Evolutionary conservation across 2,797 vertebrate species (phyloP), one percentile per base, ranked within the genome.

Genomic region (Clarias laeviceps): DNA sequence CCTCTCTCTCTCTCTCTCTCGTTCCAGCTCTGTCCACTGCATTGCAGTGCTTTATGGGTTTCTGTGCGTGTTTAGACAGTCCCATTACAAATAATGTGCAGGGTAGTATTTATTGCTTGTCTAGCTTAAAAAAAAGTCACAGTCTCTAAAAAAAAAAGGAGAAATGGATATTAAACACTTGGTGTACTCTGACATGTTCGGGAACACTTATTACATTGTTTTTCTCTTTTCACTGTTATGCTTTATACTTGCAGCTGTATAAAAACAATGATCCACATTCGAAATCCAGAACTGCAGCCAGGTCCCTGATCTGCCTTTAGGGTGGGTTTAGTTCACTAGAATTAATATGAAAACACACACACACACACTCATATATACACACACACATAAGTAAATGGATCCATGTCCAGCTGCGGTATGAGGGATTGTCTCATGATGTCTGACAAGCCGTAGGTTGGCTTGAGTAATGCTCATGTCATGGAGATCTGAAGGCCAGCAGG

Each of bases 31-130:
- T 66, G 50, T 83, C 62, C 82, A 85, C 87, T 88, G 87, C 87
- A 90, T 85, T 90, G 88, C 88, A 89, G 90, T 74, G 82, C 56
- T 82, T 64, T 85, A 62, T 37, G 72, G 64, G 37, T 18, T 82
- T 80, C 32, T 68, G 40, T 37, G 5, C 54, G 7, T 56, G 24
- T 62, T 59, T 4, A 34, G 14, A 17, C 59, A 17, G 50, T 78
- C 57, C 73, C 50, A 69, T 70, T 14, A 57, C 32, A 45, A 24
- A 22, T 40, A 66, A 84, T 1, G 1, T 24, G 11, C n/a, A 59
- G 56, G 54, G 59, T 24, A 57, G 73, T 2, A 32, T 12, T 76
- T 29, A 57, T 20, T 76, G n/a, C n/a, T 29, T 29, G 14, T n/a
- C 9, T 34, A 29, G 69, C 69, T 34, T 8, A 20, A 69, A 34